Conservation (phyloP, 2,888 invertebrate species). For the Odiellus spinosus region DNA sequence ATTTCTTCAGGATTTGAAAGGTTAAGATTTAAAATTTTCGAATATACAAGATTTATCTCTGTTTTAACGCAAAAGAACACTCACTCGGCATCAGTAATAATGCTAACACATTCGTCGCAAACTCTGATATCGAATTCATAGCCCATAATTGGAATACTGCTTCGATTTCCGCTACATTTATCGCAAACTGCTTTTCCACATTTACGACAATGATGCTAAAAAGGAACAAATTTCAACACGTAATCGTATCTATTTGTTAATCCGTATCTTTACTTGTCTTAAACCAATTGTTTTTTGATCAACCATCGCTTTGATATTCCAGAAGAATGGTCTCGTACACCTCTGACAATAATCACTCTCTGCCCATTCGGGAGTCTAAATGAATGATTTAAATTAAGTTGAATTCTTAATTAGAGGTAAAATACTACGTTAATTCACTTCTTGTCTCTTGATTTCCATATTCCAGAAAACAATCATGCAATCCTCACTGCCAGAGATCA, state of each 20-base stretch:
- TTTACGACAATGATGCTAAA: slow-evolving; percentile 39
- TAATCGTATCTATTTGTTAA: too few relatives aligned
- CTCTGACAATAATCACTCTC: slow-evolving; percentile 88
- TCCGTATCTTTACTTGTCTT: slow-evolving; percentile 35
- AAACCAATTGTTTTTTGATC: slow-evolving; percentile 82
- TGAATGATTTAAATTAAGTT: slow-evolving; percentile 4
- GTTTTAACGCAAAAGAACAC: too few relatives aligned
- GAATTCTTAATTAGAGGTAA: too few relatives aligned
- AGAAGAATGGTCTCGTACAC: slow-evolving; percentile 91
- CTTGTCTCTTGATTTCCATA: slow-evolving; percentile 69
- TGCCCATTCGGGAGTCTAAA: slow-evolving; percentile 76
- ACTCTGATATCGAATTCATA: slow-evolving; percentile 95
- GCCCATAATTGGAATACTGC: slow-evolving; percentile 88
- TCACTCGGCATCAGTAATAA: slow-evolving; percentile 70
- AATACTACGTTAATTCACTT: too few relatives aligned
- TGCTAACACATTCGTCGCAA: slow-evolving; percentile 76
- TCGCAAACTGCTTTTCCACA: slow-evolving; percentile 95
- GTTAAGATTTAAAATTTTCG: not conserved
- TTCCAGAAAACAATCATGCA: slow-evolving; percentile 87
- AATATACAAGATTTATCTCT: not conserved
- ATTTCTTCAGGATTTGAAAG: not conserved
- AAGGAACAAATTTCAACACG: not conserved
- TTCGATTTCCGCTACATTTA: slow-evolving; percentile 68
- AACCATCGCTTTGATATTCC: slow-evolving; percentile 98
- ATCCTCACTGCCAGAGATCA: slow-evolving; percentile 81